Evolutionary conservation across 2,797 vertebrate species (phyloP).

Genomic region (Sternarchorhynchus goeldii): DNA sequence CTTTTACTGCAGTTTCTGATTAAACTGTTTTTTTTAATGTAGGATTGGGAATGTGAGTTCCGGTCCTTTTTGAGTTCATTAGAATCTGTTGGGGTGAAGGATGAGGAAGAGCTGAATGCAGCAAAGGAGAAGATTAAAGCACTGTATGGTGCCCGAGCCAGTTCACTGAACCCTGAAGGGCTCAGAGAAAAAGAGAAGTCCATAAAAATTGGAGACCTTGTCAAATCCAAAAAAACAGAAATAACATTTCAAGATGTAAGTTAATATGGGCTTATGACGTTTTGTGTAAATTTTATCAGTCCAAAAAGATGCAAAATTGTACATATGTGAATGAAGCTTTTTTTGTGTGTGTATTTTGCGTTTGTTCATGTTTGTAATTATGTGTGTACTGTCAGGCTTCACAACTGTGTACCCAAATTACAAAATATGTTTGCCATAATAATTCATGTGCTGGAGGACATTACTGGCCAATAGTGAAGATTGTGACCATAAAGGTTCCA

Average conservation of each 20-base stretch:
- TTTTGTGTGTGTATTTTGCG: neutral
- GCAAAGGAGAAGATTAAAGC: constrained; percentile 19
- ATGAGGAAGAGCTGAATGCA: neutral
- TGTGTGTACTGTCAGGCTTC: constrained; percentile 23
- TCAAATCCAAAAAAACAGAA: too few relatives aligned
- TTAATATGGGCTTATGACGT: too few relatives aligned
- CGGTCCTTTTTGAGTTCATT: neutral
- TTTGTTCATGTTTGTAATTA: neutral
- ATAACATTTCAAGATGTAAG: too few relatives aligned
- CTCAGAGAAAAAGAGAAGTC: too few relatives aligned
- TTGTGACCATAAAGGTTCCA: constrained; percentile 63
- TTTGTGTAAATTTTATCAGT: too few relatives aligned
- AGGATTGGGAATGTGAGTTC: constrained; percentile 38
- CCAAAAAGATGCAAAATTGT: too few relatives aligned
- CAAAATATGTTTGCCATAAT: constrained; percentile 48
- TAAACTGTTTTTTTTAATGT: neutral
- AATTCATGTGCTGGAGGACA: neutral
- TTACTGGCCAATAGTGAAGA: constrained; percentile 68
- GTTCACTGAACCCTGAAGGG: too few relatives aligned
- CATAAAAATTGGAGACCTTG: too few relatives aligned
- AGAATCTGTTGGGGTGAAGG: neutral
- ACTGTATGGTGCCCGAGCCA: too few relatives aligned
- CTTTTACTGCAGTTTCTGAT: neutral
- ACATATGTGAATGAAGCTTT: too few relatives aligned
- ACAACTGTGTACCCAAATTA: constrained; percentile 38